Conservation (phyloP, 2,797 vertebrate species). For the Scleropages formosus region DNA sequence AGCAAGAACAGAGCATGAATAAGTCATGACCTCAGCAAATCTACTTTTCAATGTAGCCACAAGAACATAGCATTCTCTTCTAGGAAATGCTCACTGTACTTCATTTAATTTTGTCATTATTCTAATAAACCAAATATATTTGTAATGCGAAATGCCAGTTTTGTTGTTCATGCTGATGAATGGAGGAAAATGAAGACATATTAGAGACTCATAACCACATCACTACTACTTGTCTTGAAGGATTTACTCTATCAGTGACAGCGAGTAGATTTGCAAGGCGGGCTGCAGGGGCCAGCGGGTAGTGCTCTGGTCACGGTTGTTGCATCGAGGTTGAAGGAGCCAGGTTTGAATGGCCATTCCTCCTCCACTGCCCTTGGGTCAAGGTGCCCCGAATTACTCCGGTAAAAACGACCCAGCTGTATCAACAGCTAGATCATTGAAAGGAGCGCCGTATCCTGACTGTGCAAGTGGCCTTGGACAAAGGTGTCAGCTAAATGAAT, state of each 20-base stretch:
- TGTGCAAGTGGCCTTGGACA: no score
- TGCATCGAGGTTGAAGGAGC: no score
- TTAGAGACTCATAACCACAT: not conserved
- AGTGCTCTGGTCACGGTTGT: no score
- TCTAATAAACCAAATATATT: not conserved
- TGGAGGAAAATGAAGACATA: not conserved
- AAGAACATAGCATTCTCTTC: no score
- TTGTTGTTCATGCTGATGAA: not conserved
- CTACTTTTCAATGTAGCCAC: not conserved
- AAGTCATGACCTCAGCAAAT: slow-evolving; percentile 7
- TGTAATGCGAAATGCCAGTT: not conserved
- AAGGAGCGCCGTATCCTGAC: no score
- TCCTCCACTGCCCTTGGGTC: no score
- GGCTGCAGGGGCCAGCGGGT: no score
- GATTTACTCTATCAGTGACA: not conserved
- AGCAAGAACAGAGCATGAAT: slow-evolving; percentile 5
- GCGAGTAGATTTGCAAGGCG: not conserved
- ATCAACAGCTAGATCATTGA: no score
- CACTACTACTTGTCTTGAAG: not conserved
- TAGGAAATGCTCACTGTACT: not conserved
- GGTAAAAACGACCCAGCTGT: no score
- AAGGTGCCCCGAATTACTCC: no score
- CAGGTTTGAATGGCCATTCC: no score
- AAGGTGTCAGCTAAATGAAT: no score
- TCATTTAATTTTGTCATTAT: not conserved